Base-by-base conservation (phyloP, 2,113 vertebrate species). In the Otocyon megalotis region DNA sequence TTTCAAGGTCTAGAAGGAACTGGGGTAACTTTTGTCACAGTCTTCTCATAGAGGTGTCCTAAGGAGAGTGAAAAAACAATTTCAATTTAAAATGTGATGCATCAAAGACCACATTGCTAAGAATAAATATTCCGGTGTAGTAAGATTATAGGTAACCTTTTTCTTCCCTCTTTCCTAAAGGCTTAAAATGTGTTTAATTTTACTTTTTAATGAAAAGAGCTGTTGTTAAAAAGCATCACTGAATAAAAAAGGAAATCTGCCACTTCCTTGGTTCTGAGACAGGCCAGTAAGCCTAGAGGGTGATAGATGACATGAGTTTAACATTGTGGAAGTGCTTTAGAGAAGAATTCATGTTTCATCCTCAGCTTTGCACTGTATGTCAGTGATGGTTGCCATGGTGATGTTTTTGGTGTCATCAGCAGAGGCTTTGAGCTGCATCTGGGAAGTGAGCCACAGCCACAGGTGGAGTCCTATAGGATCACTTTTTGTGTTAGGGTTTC, bases 401-500 rank as follows among this genome's bases (percentile, higher is more conserved):
- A 95, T 65, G n/a, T 17, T 83, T 94, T 76, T 22, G 72, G 62
- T 48, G 88, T 91, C 84, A 88, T 72, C 43, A 37, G 48, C 60
- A 37, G 53, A 90, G 37, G 69, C 67, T 91, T 77, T 96, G 81
- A 53, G 20, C 71, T 63, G 69, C 62, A 60, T 12, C 53, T 94
- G 63, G 30, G 69, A 79, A 76, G 65, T 30, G 67, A 79, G 22
- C 80, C 77, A 65, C 20, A 87, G 63, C 13, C 24, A 71, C 60
- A 94, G 24, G 50, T 77, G 77, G 69, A 16, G 17, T 37, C 58
- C 54, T 93, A 3, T 19, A 88, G 37, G 74, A 90, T 50, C 53
- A 79, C 32, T 83, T 86, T 96, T 95, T 35, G 35, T 35, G 26
- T 63, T 76, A 19, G 63, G 24, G 54, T 93, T 96, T 97, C 86